Evolutionary conservation across 2,797 vertebrate species (phyloP).

Genomic region (Gallinago nigripennis): DNA sequence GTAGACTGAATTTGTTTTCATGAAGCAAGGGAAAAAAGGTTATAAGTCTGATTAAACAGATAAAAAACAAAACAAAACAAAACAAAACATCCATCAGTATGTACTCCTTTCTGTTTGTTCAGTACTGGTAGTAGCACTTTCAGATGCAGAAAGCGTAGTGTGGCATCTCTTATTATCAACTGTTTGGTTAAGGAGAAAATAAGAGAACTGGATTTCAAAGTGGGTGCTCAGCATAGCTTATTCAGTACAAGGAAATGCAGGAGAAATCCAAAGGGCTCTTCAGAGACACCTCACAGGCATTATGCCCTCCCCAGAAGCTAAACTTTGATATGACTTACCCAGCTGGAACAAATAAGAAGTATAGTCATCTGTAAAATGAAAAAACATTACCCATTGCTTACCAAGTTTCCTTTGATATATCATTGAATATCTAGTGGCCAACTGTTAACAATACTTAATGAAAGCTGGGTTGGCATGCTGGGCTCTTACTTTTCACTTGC

Average conservation of each 20-base stretch:
- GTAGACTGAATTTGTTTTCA: background rate
- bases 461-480: background rate
- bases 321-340: background rate
- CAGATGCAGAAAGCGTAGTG: background rate
- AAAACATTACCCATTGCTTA: background rate
- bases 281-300: background rate
- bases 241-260: background rate
- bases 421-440: background rate
- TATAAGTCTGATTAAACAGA: background rate
- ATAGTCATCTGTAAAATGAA: background rate
- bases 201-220: background rate
- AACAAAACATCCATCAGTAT: background rate
- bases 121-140: background rate
- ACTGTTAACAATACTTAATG: background rate
- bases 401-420: background rate
- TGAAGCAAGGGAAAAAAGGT: background rate
- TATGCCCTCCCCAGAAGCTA: background rate
- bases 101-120: conserved; percentile 18
- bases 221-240: background rate
- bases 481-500: background rate
- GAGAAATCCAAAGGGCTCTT: background rate
- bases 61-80: background rate
- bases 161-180: background rate
- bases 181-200: background rate
- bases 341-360: background rate